These are phyloP conservation scores for Phymatocera aterrima DNA, from an alignment of 2,888 invertebrate genomes.

Conservation along the genomic window DNA sequence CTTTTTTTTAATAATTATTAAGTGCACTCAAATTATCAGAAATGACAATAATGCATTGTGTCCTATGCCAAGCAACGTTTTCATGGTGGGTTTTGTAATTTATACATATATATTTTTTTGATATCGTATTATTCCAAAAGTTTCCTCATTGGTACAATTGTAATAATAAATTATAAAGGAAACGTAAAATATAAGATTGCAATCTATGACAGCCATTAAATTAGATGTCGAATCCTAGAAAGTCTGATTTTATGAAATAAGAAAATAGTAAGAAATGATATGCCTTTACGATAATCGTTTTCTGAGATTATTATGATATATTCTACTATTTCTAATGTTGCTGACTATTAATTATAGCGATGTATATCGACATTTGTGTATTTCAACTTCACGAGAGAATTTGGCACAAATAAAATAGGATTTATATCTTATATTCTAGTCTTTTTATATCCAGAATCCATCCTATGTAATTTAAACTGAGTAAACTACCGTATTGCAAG, in stretches of 20 bases:
- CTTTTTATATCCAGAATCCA: too few species aligned
- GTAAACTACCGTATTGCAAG: background rate
- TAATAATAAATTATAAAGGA: background rate
- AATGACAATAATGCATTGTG: constrained; percentile 8
- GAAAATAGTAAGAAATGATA: background rate
- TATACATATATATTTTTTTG: background rate
- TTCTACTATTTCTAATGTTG: background rate
- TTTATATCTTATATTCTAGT: background rate
- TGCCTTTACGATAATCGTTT: background rate
- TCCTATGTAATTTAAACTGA: too few species aligned
- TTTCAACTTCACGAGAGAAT: background rate
- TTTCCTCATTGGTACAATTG: background rate
- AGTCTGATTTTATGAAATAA: background rate
- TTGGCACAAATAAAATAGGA: constrained; percentile 15
- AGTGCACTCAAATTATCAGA: background rate
- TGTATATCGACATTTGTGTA: constrained; percentile 10
- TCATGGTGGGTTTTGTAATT: background rate
- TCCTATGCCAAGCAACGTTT: background rate
- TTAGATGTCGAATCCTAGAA: background rate
- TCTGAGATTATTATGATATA: background rate
- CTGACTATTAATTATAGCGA: background rate
- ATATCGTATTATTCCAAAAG: background rate
- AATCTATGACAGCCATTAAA: constrained; percentile 16
- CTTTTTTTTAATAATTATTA: background rate
- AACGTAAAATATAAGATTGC: background rate